These are phyloP conservation scores for Dione vanillae DNA, from an alignment of 2,888 invertebrate species.

Conservation along the genomic window DNA sequence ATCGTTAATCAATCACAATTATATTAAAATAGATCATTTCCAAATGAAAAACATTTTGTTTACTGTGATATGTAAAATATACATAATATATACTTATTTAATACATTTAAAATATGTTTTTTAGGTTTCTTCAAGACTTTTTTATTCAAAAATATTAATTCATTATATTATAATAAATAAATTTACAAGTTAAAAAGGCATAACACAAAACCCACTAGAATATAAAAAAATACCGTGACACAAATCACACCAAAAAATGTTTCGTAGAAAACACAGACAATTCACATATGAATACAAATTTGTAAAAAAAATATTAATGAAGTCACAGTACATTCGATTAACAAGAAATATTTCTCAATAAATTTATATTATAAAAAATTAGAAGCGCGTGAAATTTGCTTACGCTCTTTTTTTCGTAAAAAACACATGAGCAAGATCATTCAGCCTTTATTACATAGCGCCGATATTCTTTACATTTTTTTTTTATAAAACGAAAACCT, in stretches of 20 bases:
- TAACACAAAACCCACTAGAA: conserved; percentile 5
- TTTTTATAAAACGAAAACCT: conserved; percentile 13
- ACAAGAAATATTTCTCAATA: conserved; percentile 1
- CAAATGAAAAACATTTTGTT: neutral
- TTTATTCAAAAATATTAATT: neutral
- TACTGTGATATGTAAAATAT: conserved; percentile 18
- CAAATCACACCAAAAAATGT: conserved; percentile 13
- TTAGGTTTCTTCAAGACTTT: neutral
- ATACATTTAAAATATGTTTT: conserved; percentile 7
- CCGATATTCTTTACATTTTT: neutral
- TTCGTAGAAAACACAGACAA: neutral
- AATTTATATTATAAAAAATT: conserved; percentile 1
- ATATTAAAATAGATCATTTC: neutral
- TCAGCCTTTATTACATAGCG: conserved; percentile 58
- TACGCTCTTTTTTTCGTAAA: conserved; percentile 25
- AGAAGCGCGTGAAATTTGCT: neutral
- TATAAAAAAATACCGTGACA: conserved; percentile 16
- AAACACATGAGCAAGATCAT: conserved; percentile 59
- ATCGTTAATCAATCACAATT: neutral
- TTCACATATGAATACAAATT: conserved; percentile 1
- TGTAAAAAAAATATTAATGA: conserved; percentile 16
- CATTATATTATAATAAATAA: conserved; percentile 10
- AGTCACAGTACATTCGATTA: neutral
- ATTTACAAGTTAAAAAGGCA: neutral
- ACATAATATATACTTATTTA: neutral